These are phyloP conservation scores for Ctena decussata DNA, from an alignment of 2,888 invertebrate genomes.

Conservation along the genomic window DNA sequence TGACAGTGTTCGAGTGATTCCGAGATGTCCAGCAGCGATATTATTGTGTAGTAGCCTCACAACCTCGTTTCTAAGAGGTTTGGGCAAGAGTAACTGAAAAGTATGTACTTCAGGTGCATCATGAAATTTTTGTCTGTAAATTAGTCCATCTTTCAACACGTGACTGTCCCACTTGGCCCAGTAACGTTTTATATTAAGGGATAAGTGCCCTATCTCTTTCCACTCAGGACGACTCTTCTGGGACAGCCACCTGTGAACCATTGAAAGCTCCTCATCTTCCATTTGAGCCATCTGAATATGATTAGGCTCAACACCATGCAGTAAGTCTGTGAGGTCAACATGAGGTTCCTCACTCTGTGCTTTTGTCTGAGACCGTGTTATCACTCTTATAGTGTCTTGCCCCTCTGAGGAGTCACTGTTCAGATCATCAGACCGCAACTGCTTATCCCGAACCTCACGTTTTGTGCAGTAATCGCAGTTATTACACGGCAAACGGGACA, in stretches of 20 bases:
- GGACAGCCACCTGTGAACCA: background rate
- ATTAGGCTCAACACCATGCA: too few relatives aligned
- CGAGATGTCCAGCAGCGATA: background rate
- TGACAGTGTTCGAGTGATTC: background rate
- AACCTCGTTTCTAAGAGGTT: background rate
- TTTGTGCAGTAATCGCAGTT: background rate
- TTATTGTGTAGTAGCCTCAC: background rate
- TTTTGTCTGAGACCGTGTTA: background rate
- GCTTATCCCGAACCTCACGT: background rate
- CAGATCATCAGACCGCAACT: background rate
- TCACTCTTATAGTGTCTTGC: background rate
- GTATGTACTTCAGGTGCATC: background rate
- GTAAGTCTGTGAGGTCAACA: too few relatives aligned
- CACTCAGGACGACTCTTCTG: background rate
- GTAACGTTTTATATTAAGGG: background rate
- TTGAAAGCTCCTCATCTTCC: background rate
- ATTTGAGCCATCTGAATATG: background rate
- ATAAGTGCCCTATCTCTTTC: conserved; percentile 1
- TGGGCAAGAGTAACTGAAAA: background rate
- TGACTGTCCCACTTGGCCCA: conserved; percentile 5
- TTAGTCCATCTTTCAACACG: background rate
- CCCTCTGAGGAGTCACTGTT: background rate
- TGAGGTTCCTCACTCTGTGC: background rate
- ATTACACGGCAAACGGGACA: background rate
- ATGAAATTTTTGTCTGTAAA: background rate